phyloP scores from a whole-genome alignment of 2,113 vertebrate genomes.

The Sminthopsis crassicaudata region DNA sequence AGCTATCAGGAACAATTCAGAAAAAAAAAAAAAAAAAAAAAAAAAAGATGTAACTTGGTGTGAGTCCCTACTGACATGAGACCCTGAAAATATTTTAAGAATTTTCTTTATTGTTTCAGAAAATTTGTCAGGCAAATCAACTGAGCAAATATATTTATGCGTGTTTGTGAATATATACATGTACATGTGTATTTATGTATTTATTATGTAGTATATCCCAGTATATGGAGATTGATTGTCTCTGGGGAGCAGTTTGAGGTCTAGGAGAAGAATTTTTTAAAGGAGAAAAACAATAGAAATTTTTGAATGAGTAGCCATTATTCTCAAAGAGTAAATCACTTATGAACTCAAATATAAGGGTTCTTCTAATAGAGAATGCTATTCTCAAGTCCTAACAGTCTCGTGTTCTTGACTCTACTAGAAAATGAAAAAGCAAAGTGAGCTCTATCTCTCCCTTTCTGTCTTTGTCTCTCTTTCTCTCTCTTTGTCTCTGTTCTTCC shows the following conservation, averaged over 20 bases:
- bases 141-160: not conserved
- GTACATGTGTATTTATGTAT: too few relatives aligned
- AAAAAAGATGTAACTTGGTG: not conserved
- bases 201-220: not conserved
- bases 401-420: not conserved
- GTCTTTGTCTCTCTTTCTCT: not conserved
- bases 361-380: not conserved
- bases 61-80: not conserved
- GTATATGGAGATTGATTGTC: not conserved
- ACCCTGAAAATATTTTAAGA: not conserved
- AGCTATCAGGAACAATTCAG: not conserved
- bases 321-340: not conserved
- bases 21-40: not conserved
- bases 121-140: not conserved
- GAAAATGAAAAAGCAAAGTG: not conserved
- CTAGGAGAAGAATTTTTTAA: not conserved
- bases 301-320: not conserved
- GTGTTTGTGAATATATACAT: too few relatives aligned
- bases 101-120: not conserved
- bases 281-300: not conserved
- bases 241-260: not conserved
- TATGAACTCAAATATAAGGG: not conserved
- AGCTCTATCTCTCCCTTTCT: not conserved
- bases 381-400: not conserved
- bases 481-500: not conserved